Percentiles rank a stretch among this genome's conserved stretches.
phyloP scores from a whole-genome alignment of 2,113 vertebrate species.

The Tichodroma muraria region DNA sequence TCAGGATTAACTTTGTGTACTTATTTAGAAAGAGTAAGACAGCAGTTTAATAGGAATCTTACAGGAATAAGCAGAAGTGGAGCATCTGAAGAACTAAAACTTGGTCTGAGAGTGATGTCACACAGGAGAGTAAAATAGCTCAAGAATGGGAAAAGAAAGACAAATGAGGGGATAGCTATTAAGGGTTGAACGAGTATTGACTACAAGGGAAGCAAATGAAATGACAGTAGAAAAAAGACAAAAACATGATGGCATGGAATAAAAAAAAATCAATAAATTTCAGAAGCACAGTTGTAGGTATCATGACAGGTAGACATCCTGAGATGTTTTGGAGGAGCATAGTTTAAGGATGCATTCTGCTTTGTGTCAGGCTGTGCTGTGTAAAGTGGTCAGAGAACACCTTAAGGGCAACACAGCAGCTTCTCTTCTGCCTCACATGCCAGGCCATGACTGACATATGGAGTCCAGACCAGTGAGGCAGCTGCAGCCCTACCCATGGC shows the following conservation, averaged over 20 bases:
- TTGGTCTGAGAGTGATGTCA: neutral
- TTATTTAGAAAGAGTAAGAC: neutral
- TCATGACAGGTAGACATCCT: neutral
- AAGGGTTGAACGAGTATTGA: neutral
- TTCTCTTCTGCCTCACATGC: neutral
- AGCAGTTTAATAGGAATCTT: neutral
- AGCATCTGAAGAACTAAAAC: neutral
- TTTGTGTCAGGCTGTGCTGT: neutral
- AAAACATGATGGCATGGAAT: neutral
- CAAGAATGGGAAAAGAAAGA: neutral
- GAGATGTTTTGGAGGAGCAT: neutral
- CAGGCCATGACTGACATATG: neutral
- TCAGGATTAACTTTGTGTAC: neutral
- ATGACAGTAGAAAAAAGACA: neutral
- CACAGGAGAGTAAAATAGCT: neutral
- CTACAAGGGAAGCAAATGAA: neutral
- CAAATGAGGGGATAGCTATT: neutral
- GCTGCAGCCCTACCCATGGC: neutral
- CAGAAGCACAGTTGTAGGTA: neutral
- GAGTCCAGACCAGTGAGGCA: neutral
- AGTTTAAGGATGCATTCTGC: neutral
- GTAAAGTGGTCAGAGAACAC: neutral
- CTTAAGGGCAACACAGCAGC: neutral
- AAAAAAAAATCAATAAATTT: neutral
- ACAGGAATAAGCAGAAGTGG: neutral